Conservation (phyloP, 1,140 invertebrate species). For the Pseudomyrmex dendroicus region DNA sequence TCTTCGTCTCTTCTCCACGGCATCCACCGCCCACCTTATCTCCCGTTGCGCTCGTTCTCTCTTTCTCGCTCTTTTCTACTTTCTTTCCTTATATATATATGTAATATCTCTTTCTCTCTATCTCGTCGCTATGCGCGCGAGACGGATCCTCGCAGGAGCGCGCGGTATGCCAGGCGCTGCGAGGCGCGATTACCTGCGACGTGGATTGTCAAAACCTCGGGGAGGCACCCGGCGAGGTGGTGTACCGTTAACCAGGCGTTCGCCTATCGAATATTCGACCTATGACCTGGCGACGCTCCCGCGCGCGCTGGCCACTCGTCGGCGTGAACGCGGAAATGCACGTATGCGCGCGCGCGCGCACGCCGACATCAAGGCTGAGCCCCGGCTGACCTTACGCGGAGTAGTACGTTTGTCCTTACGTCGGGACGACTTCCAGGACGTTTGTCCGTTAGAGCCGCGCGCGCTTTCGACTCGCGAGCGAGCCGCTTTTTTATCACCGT, state of each 20-base stretch:
- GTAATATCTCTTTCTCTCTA: slow-evolving; percentile 8
- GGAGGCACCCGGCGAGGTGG: slow-evolving; percentile 60
- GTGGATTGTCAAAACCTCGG: slow-evolving; percentile 72
- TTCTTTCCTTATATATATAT: not conserved
- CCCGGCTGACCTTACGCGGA: slow-evolving; percentile 62
- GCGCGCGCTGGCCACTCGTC: slow-evolving; percentile 19
- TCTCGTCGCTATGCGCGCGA: slow-evolving; percentile 6
- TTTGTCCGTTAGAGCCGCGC: slow-evolving; percentile 40
- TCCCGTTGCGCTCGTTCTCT: slow-evolving; percentile 5
- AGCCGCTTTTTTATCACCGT: slow-evolving; percentile 39
- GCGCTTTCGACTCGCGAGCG: slow-evolving; percentile 41
- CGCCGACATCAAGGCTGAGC: slow-evolving; percentile 33
- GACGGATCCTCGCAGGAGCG: slow-evolving; percentile 47
- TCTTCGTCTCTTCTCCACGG: slow-evolving; percentile 45
- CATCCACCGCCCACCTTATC: slow-evolving; percentile 46
- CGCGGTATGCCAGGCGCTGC: slow-evolving; percentile 60
- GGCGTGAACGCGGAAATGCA: slow-evolving; percentile 73
- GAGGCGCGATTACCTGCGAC: slow-evolving; percentile 62
- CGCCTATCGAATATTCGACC: slow-evolving; percentile 75
- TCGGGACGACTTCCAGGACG: slow-evolving; percentile 41
- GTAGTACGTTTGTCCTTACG: slow-evolving; percentile 69
- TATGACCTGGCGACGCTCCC: slow-evolving; percentile 65
- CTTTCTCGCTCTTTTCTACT: slow-evolving; percentile 3
- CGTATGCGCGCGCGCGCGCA: slow-evolving; percentile 14
- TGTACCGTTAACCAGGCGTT: slow-evolving; percentile 72